Conservation (phyloP, 2,888 invertebrate species). For the Myopa testacea region DNA sequence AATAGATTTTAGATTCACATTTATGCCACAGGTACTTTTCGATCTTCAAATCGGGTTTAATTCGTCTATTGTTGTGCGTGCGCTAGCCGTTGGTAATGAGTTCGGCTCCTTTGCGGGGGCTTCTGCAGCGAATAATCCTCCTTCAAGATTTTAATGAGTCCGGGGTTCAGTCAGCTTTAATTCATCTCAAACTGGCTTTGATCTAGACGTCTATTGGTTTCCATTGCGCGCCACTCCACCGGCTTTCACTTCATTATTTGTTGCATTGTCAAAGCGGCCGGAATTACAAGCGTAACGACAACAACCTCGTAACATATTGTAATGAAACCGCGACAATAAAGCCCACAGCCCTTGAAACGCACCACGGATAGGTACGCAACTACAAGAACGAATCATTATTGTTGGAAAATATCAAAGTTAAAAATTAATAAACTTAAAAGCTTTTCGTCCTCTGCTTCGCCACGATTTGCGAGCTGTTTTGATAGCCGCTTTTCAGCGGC, state of each 20-base stretch:
- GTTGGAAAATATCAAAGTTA: slow-evolving; percentile 44
- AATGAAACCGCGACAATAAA: slow-evolving; percentile 31
- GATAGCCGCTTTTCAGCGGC: not conserved
- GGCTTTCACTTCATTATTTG: slow-evolving; percentile 23
- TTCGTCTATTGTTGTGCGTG: not conserved
- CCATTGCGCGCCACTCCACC: not conserved
- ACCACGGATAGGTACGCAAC: slow-evolving; percentile 7
- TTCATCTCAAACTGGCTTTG: not conserved
- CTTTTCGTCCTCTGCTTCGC: slow-evolving; percentile 46
- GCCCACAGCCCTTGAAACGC: not conserved
- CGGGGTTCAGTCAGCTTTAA: not conserved
- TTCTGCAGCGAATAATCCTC: not conserved
- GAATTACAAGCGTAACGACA: slow-evolving; percentile 7
- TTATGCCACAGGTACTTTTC: not conserved
- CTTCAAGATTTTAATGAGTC: not conserved
- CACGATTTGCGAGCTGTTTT: slow-evolving; percentile 1
- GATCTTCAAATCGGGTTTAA: not conserved
- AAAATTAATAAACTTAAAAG: slow-evolving; percentile 53
- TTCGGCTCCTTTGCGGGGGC: not conserved
- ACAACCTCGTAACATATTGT: slow-evolving; percentile 9
- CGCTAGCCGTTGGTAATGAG: not conserved
- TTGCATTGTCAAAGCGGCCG: not conserved
- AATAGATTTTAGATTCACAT: not conserved
- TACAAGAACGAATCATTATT: slow-evolving; percentile 2
- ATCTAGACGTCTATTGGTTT: slow-evolving; percentile 2